phyloP scores from a whole-genome alignment of 1,140 invertebrate genomes.

The Listronotus oregonensis region DNA sequence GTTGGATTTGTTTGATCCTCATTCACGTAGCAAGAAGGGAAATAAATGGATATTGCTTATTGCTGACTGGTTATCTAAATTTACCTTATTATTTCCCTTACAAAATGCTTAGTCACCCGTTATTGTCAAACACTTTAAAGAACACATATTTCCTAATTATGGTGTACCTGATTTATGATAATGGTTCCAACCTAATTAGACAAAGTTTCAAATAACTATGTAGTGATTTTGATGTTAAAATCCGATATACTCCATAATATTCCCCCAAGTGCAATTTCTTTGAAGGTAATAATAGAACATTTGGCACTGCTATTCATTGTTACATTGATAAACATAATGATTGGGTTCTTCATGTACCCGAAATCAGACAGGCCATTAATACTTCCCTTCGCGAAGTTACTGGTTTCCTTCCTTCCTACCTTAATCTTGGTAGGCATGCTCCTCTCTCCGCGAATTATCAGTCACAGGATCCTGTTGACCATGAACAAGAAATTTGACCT shows the following conservation, averaged over 20 bases:
- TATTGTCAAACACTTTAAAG: slow-evolving; percentile 48
- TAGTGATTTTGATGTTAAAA: slow-evolving; percentile 19
- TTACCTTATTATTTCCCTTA: no score
- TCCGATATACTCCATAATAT: slow-evolving; percentile 28
- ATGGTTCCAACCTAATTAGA: slow-evolving; percentile 29
- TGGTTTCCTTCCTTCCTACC: no score
- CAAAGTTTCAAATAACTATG: slow-evolving; percentile 12
- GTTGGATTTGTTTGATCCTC: slow-evolving; percentile 54
- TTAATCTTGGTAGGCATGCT: no score
- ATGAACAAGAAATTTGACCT: slow-evolving; percentile 3
- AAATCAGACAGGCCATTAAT: slow-evolving; percentile 23
- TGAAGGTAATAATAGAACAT: slow-evolving; percentile 32
- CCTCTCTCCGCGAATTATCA: slow-evolving; percentile 21
- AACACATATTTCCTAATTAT: no score
- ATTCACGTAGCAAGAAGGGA: slow-evolving; percentile 37
- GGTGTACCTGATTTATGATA: slow-evolving; percentile 26
- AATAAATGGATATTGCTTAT: slow-evolving; percentile 49
- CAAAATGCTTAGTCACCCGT: no score
- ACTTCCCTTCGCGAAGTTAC: slow-evolving; percentile 32
- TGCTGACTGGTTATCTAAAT: no score
- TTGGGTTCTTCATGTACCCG: slow-evolving; percentile 25
- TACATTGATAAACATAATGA: slow-evolving; percentile 27
- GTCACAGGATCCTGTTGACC: slow-evolving; percentile 10
- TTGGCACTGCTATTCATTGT: not conserved
- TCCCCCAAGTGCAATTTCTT: slow-evolving; percentile 27